Conservation (phyloP, 2,797 vertebrate species). For the Bucorvus abyssinicus region DNA sequence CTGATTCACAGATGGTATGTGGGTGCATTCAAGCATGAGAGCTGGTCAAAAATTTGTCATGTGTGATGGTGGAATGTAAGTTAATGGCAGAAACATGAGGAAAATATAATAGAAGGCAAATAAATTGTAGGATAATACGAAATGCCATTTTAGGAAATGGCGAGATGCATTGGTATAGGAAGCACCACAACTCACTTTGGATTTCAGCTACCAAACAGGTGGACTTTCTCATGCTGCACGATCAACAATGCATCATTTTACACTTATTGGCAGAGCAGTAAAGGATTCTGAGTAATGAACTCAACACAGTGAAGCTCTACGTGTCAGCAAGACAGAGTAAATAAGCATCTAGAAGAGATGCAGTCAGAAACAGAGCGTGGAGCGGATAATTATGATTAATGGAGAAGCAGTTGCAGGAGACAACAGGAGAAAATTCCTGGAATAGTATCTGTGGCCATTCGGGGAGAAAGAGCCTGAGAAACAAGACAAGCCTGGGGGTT, state of each 20-base stretch:
- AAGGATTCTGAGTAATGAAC: not conserved
- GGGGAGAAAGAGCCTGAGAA: not conserved
- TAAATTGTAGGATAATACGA: not conserved
- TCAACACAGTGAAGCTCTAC: not conserved
- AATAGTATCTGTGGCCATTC: not conserved
- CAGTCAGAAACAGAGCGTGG: not conserved
- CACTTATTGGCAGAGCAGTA: not conserved
- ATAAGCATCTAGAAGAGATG: not conserved
- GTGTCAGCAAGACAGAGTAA: not conserved
- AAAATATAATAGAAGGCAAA: not conserved
- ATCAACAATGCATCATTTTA: not conserved
- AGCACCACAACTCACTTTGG: not conserved
- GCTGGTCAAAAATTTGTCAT: not conserved
- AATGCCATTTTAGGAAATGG: not conserved
- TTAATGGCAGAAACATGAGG: not conserved
- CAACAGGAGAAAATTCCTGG: not conserved
- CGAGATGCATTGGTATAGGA: not conserved
- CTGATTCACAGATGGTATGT: not conserved
- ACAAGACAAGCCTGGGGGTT: rapidly evolving
- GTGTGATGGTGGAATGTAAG: not conserved
- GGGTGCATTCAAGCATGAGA: not conserved
- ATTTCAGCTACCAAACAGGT: not conserved
- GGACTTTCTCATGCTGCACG: not conserved
- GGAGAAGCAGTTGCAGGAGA: not conserved
- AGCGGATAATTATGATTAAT: not conserved